Percentiles rank a stretch among this genome's conserved stretches.
These are phyloP conservation scores for Cavia aperea DNA, from an alignment of 2,113 vertebrate genomes.

Conservation along the genomic window DNA sequence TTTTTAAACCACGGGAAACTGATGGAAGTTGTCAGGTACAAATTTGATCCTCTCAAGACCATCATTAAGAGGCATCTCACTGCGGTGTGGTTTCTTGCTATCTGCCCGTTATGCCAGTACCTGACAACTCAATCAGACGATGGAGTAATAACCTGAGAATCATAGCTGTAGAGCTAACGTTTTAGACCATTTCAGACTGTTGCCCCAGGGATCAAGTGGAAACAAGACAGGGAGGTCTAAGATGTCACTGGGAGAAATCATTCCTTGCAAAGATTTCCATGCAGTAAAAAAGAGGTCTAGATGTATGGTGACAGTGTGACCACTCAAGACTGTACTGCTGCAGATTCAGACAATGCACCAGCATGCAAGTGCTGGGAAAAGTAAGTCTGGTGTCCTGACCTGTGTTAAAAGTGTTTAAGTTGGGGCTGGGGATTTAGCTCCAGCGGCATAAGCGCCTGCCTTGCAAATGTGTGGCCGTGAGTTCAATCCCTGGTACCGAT, in stretches of 20 bases:
- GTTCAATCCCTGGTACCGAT: too few relatives aligned
- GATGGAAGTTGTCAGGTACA: not conserved
- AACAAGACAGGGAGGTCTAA: not conserved
- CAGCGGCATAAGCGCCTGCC: too few relatives aligned
- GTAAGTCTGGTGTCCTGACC: not conserved
- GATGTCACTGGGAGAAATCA: not conserved
- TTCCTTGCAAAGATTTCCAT: not conserved
- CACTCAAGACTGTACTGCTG: not conserved
- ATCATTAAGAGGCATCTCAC: not conserved
- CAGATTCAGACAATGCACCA: not conserved
- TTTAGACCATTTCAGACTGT: not conserved
- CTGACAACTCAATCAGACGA: not conserved
- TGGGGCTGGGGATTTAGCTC: too few relatives aligned
- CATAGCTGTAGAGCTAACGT: not conserved
- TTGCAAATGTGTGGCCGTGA: too few relatives aligned
- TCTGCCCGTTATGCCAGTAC: not conserved
- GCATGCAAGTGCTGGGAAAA: not conserved
- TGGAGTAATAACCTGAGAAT: not conserved
- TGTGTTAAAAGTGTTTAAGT: conserved; percentile 36
- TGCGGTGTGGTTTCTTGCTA: not conserved
- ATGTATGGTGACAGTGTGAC: not conserved
- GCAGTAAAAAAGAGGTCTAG: not conserved
- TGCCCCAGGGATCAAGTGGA: not conserved
- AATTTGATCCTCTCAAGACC: not conserved
- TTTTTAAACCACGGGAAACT: not conserved